Conservation (phyloP, 2,888 invertebrate species). For the Sinhomidia bicolor region DNA sequence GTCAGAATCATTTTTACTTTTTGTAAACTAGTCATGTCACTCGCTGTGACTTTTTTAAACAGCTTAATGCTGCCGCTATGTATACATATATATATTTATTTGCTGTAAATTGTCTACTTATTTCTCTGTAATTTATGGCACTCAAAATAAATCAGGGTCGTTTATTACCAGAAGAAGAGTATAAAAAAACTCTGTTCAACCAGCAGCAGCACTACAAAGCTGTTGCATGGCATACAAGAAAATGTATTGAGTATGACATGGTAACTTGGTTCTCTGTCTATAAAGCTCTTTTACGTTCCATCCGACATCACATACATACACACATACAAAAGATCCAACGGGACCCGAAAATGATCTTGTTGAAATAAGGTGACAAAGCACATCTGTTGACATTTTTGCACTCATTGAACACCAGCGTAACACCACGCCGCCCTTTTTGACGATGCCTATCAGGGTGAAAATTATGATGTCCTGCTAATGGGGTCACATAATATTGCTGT, state of each 20-base stretch:
- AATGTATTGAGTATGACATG: conserved; percentile 9
- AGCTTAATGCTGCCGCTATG: too few species aligned
- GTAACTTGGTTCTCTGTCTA: not conserved
- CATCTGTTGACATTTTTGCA: conserved; percentile 41
- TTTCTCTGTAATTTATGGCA: conserved; percentile 19
- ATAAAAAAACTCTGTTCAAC: too few species aligned
- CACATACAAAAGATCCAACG: not conserved
- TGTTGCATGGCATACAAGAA: not conserved
- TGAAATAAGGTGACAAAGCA: conserved; percentile 45
- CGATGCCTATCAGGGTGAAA: not conserved
- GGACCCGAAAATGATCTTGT: not conserved
- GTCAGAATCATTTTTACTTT: too few species aligned
- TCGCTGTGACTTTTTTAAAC: too few species aligned
- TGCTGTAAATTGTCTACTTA: conserved; percentile 6
- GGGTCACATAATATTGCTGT: not conserved
- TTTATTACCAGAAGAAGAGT: not conserved
- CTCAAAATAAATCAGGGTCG: conserved; percentile 23
- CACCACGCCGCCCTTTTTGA: not conserved
- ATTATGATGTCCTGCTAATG: conserved; percentile 15
- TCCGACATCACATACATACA: too few species aligned
- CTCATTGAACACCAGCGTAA: not conserved
- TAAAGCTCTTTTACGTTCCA: not conserved
- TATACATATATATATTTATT: not conserved
- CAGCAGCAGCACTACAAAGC: too few species aligned
- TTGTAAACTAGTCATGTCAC: too few species aligned